Base-by-base conservation (phyloP, 2,113 vertebrate species). In the Opisthocomus hoazin region DNA sequence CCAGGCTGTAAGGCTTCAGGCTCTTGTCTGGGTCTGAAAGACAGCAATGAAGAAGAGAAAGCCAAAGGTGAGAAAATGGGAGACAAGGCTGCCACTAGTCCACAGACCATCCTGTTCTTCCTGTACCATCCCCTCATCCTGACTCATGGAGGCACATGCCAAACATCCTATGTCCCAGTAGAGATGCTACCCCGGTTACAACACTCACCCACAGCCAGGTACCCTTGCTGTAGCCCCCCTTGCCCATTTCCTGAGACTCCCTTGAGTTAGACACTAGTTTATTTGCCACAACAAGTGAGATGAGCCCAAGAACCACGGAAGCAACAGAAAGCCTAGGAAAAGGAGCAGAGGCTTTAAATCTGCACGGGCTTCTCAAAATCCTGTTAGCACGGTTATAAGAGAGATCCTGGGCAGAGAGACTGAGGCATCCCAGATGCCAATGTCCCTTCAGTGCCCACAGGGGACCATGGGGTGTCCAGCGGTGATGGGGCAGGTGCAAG, bases 1-100 rank as follows among this genome's bases (percentile, higher is more conserved):
- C 99, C 46, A 99, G 93, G 92, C 98, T 99, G 91, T 99, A 99
- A 5, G 99, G 99, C 65, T 98, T 98, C 94, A 98, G 92, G 92
- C 94, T 98, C 5, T 56, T 97, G 75, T 98, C 98, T 0, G 98
- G 88, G 61, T 98, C 98, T 99, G 96, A 11, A 48, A 92, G 15
- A 43, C 29, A 80, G 34, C 41, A 63, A 50, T 9, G 45, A 93
- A 68, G 61, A 80, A 77, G 36, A 64, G 27, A 61, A 91, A 86
- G 63, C 1, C 63, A 60, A 75, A 70, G 56, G 30, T 77, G 45
- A 88, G 45, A 86, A 68, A 15, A 19, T 7, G 10, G 16, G 15
- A 84, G 51, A 76, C 3, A 4, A 74, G 57, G 9, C n/a, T 58
- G 34, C 39, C 24, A 50, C 11, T 2, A 8, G 27, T 32, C 37